Evolutionary conservation across 2,888 invertebrate genomes (phyloP).

Genomic region (Dilophus febrilis): DNA sequence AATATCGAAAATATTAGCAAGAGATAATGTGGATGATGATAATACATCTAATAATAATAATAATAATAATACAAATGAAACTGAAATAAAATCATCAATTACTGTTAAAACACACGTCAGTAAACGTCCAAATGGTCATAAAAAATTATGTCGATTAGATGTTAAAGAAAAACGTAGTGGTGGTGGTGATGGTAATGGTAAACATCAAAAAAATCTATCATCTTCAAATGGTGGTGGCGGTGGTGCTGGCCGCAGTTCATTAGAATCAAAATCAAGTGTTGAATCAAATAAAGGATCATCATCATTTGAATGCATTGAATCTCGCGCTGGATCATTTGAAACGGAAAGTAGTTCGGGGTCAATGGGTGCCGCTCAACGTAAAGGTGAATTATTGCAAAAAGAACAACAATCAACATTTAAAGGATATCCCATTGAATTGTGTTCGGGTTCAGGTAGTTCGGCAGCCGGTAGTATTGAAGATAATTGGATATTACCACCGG

Average conservation of each 20-base stretch:
- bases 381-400: conserved; percentile 38
- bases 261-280: conserved; percentile 41
- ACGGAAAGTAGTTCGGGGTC: conserved; percentile 62
- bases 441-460: conserved; percentile 45
- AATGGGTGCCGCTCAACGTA: conserved; percentile 48
- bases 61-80: too few species aligned
- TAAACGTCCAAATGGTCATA: conserved; percentile 19
- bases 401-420: conserved; percentile 68
- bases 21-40: conserved; percentile 40
- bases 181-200: background rate
- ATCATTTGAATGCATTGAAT: conserved; percentile 55
- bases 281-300: conserved; percentile 45
- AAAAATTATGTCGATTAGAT: conserved; percentile 34
- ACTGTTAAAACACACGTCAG: conserved; percentile 33
- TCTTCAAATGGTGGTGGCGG: conserved; percentile 18
- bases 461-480: conserved; percentile 80
- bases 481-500: conserved; percentile 61
- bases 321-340: conserved; percentile 49
- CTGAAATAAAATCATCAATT: too few species aligned
- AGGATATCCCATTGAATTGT: conserved; percentile 69
- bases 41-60: conserved; percentile 33
- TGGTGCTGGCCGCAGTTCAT: conserved; percentile 29
- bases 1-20: conserved; percentile 23
- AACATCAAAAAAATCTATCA: background rate
- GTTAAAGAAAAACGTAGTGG: conserved; percentile 30